Conservation (phyloP, 2,113 vertebrate genomes). For the Mirza zaza region DNA sequence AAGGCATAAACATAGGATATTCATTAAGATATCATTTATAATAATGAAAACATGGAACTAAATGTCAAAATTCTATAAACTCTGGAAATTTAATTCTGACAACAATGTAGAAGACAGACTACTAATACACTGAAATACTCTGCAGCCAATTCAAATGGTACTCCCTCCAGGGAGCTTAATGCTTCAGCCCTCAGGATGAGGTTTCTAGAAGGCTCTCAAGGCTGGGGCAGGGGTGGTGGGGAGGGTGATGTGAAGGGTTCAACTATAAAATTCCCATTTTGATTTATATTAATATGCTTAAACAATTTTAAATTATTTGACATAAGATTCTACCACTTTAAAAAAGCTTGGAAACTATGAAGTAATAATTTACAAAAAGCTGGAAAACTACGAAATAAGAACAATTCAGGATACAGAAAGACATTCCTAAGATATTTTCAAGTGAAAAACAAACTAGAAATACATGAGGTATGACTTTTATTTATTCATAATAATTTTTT, state of each 20-base stretch:
- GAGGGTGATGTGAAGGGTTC: not conserved
- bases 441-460: not conserved
- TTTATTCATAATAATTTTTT: not conserved
- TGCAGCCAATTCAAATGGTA: not conserved
- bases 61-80: constrained; percentile 37
- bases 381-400: constrained; percentile 5
- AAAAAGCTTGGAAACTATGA: constrained; percentile 3
- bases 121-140: not conserved
- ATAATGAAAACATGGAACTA: not conserved
- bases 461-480: not conserved
- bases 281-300: constrained; percentile 5
- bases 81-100: constrained; percentile 26
- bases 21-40: not conserved
- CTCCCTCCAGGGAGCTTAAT: not conserved
- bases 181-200: not conserved
- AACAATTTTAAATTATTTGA: not conserved
- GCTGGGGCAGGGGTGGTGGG: no score
- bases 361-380: not conserved
- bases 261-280: not conserved
- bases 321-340: constrained; percentile 32
- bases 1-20: not conserved
- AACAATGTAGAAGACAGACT: not conserved
- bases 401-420: constrained; percentile 12
- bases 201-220: not conserved
- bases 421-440: constrained; percentile 6